Conservation (phyloP, 2,797 vertebrate species). For the Parotocinclus haroldoi region DNA sequence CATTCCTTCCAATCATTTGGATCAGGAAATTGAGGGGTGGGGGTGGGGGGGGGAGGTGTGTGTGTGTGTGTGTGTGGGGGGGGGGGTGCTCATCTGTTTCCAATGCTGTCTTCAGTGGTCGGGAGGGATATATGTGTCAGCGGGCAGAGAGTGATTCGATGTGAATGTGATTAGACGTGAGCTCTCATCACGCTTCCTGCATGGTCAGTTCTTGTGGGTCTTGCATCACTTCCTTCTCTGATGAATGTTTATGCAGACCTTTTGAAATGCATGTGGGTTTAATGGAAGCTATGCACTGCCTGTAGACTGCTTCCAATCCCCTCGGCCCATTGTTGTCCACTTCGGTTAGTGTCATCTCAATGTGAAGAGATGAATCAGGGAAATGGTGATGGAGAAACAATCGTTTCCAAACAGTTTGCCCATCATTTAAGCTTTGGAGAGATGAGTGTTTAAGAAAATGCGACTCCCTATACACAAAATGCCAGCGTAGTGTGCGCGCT, state of each 20-base stretch:
- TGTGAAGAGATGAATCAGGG: slow-evolving; percentile 3
- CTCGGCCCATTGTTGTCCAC: background rate
- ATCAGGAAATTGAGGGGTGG: slow-evolving; percentile 39
- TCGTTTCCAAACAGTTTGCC: slow-evolving; percentile 14
- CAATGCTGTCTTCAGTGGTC: slow-evolving; percentile 55
- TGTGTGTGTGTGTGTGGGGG: too few species aligned
- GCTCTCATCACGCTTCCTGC: slow-evolving; percentile 17
- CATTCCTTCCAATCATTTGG: slow-evolving; percentile 69
- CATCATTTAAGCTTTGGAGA: slow-evolving; percentile 2
- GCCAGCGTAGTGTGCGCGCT: background rate
- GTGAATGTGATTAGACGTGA: slow-evolving; percentile 43
- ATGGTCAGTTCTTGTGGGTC: slow-evolving; percentile 23
- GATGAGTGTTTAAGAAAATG: slow-evolving; percentile 15
- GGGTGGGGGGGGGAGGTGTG: background rate
- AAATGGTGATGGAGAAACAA: slow-evolving; percentile 1
- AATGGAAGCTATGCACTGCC: slow-evolving; percentile 33
- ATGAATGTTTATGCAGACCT: slow-evolving; percentile 27
- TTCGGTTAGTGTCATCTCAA: background rate
- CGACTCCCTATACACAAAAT: slow-evolving; percentile 12
- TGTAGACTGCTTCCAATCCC: background rate
- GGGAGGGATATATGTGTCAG: slow-evolving; percentile 53
- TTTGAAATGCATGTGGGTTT: slow-evolving; percentile 32
- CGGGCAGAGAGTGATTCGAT: slow-evolving; percentile 51
- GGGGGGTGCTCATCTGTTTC: slow-evolving; percentile 64
- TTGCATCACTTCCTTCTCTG: slow-evolving; percentile 32